Percentiles rank a stretch among this genome's conserved stretches.
Evolutionary conservation across 2,797 vertebrate species (phyloP).

Genomic region (Tolypeutes matacus): DNA sequence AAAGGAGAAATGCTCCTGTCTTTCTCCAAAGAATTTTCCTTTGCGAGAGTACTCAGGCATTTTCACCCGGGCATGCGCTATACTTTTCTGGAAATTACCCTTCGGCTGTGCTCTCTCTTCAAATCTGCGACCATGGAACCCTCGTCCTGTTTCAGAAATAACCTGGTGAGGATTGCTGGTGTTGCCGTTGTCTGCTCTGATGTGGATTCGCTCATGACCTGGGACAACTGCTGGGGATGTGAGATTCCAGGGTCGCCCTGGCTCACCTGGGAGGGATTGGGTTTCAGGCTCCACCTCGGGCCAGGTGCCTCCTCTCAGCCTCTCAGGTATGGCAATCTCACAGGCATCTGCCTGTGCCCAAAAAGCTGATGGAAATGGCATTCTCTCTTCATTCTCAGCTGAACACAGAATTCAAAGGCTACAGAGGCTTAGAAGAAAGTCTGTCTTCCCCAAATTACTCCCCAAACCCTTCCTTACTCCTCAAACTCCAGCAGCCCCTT

Average conservation of each 20-base stretch:
- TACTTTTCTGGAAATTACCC: no score
- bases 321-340: background rate
- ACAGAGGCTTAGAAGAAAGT: conserved; percentile 43
- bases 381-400: background rate
- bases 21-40: background rate
- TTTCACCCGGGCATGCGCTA: background rate
- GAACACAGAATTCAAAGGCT: background rate
- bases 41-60: background rate
- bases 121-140: background rate
- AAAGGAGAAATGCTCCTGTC: accelerated
- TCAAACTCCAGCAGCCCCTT: conserved; percentile 49
- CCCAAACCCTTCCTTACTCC: conserved; percentile 54
- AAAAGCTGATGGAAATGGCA: background rate
- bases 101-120: background rate
- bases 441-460: conserved; percentile 44
- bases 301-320: background rate
- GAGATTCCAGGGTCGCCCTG: background rate
- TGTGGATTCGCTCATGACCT: conserved; percentile 50
- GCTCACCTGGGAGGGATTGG: background rate
- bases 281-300: conserved; percentile 1
- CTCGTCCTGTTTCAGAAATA: background rate
- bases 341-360: background rate
- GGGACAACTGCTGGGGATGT: background rate
- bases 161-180: background rate
- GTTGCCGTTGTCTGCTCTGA: background rate